phyloP scores from a whole-genome alignment of 2,888 invertebrate genomes.

The Cyrtodaria siliqua region DNA sequence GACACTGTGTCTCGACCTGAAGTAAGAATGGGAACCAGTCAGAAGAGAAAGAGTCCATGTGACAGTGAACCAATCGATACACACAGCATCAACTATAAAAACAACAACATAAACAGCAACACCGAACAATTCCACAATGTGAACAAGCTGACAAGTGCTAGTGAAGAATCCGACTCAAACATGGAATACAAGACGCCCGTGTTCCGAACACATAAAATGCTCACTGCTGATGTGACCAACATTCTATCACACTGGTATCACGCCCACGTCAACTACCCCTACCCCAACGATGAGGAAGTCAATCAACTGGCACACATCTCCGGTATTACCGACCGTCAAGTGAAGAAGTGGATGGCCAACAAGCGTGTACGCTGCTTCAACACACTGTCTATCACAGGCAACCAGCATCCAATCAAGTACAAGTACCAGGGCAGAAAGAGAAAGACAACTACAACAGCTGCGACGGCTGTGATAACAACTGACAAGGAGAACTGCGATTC shows the following conservation, averaged over 20 bases:
- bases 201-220: conserved; percentile 54
- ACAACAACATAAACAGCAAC: conserved; percentile 16
- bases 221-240: conserved; percentile 63
- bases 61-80: conserved; percentile 5
- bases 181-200: conserved; percentile 21
- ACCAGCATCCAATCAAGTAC: conserved; percentile 80
- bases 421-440: conserved; percentile 67
- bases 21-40: no score
- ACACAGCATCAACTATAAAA: conserved; percentile 10
- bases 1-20: no score
- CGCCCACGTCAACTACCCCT: conserved; percentile 78
- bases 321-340: conserved; percentile 73
- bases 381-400: conserved; percentile 81
- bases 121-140: not conserved
- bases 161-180: not conserved
- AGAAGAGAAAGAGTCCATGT: conserved; percentile 26
- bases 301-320: conserved; percentile 66
- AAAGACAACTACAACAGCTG: conserved; percentile 18
- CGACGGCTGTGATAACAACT: not conserved
- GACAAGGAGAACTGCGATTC: conserved; percentile 42
- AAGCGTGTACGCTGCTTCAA: conserved; percentile 80
- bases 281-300: conserved; percentile 77
- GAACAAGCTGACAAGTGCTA: conserved; percentile 2
- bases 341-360: conserved; percentile 84
- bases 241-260: conserved; percentile 76